These are phyloP conservation scores for Pristionchus exspectatus DNA, from an alignment of 2,888 invertebrate species.

Conservation along the genomic window DNA sequence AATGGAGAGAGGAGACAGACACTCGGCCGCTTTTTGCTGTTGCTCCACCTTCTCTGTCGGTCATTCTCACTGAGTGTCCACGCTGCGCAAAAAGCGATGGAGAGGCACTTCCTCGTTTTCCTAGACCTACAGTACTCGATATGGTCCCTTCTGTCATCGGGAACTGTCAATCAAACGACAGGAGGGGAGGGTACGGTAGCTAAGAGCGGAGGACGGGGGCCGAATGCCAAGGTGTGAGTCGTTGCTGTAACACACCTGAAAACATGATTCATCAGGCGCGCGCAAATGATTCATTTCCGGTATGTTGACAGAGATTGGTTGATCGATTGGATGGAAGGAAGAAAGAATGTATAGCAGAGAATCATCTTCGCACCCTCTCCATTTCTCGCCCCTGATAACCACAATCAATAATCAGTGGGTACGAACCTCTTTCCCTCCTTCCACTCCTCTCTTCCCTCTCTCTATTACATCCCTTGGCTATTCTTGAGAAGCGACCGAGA, in stretches of 20 bases:
- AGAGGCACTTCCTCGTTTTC: slow-evolving; percentile 13
- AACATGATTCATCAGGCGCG: neutral
- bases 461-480: slow-evolving; percentile 8
- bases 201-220: neutral
- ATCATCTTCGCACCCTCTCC: neutral
- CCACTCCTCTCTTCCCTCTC: slow-evolving; percentile 7
- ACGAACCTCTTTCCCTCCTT: neutral
- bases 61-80: neutral
- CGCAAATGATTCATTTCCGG: neutral
- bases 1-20: neutral
- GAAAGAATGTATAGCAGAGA: neutral
- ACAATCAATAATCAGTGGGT: slow-evolving; percentile 13
- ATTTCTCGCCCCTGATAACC: neutral
- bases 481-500: neutral
- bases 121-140: neutral
- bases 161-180: neutral
- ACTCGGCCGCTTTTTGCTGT: too few species aligned
- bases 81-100: neutral
- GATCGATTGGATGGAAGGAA: neutral
- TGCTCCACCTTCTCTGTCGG: neutral
- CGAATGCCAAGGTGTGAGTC: neutral
- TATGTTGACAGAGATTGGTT: neutral
- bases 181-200: neutral
- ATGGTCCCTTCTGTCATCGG: neutral
- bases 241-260: neutral